phyloP scores from a whole-genome alignment of 2,113 vertebrate species.

The Myodes glareolus region DNA sequence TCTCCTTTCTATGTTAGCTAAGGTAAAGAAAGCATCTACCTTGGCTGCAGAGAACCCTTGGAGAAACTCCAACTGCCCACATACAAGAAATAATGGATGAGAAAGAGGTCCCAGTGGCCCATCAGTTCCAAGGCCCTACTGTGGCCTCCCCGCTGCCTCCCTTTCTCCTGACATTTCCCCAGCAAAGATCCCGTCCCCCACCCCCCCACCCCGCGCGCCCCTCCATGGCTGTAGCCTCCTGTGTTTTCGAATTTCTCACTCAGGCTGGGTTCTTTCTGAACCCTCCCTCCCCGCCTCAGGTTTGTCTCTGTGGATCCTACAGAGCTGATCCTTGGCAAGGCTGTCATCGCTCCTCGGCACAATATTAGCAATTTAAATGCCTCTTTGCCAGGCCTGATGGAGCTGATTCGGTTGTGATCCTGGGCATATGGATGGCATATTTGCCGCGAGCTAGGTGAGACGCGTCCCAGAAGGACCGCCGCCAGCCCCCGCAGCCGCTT shows the following conservation, averaged over 20 bases:
- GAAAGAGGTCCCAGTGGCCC: not conserved
- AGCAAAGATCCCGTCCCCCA: not conserved
- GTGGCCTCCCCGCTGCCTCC: not conserved
- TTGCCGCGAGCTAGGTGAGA: conserved; percentile 72
- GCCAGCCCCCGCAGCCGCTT: conserved; percentile 55
- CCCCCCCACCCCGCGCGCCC: no score
- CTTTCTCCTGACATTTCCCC: not conserved
- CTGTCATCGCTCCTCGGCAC: not conserved
- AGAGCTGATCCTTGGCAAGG: not conserved
- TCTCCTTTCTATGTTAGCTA: not conserved
- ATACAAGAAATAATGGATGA: conserved; percentile 27
- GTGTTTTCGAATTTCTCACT: not conserved
- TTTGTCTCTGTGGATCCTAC: conserved; percentile 21
- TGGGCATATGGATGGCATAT: conserved; percentile 59
- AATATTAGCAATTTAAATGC: conserved; percentile 72
- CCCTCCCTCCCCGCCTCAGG: not conserved
- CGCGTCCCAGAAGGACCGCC: conserved; percentile 43
- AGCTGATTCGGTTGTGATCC: conserved; percentile 58
- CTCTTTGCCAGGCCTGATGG: conserved; percentile 53
- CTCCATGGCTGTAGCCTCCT: not conserved
- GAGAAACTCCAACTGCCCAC: conserved; percentile 14
- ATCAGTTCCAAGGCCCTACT: not conserved
- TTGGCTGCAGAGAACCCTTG: not conserved
- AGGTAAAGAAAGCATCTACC: not conserved
- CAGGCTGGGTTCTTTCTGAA: not conserved